Base-by-base conservation (phyloP, 2,113 vertebrate species). In the Bufo bufo region DNA sequence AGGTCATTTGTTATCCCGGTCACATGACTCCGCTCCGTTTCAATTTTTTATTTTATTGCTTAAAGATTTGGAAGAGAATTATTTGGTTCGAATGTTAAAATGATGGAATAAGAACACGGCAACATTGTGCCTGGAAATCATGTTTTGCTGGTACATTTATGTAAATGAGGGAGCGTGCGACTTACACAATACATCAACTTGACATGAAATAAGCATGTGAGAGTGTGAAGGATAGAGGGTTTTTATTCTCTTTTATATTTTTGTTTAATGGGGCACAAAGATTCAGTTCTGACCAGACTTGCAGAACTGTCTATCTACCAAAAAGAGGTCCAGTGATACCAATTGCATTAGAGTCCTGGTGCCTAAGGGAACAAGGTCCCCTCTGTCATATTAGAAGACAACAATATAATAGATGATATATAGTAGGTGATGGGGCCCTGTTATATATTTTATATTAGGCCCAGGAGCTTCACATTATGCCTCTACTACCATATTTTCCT, bases 21-120 rank as follows among this genome's bases (percentile, higher is more conserved):
- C 72, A 54, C 43, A 43, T 3, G 65, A 50, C 79, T 79, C 61
- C 14, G 66, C 19, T 20, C 45, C 16, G 6, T 66, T 83, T 43
- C 66, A 50, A 83, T 83, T 83, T 83, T 83, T 83, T 65, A 65
- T 82, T 63, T 82, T 59, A 49, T 82, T 43, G 65, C 47, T 63
- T 80, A 58, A 58, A 80, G 23, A 58, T 58, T 54, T 43, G n/a
- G 77, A 43, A 56, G 14, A 58, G 23, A 79, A 79, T 79, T 1
- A 79, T 80, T 56, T 43, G 77, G 33, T 81, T 81, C 78, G 1
- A 58, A 56, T 80, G 77, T 59, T 78, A 78, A 23, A 54, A 20
- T 20, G 47, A 50, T 20, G 13, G 47, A 77, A 77, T 45, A 77
- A 77, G 43, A 78, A 54, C 33, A 12, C 43, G 56, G 23, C 19